Evolutionary conservation across 1,140 invertebrate genomes (phyloP).

Genomic region (Bombus sibiricus): DNA sequence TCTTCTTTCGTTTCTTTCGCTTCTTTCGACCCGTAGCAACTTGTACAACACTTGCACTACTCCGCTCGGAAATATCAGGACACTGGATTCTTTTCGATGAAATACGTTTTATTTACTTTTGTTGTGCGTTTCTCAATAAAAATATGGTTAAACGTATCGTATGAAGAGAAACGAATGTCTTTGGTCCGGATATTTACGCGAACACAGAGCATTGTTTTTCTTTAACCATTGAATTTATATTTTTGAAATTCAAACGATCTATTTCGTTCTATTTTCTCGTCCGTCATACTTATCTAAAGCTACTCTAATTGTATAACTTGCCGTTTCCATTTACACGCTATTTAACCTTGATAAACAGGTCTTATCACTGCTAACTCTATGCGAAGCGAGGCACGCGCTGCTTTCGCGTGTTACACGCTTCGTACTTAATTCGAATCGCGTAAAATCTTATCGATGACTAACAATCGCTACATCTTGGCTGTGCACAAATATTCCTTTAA

Average conservation of each 20-base stretch:
- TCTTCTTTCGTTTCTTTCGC: conserved; percentile 33
- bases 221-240: no score
- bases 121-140: no score
- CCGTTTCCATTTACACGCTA: conserved; percentile 9
- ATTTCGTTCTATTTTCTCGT: not conserved
- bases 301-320: not conserved
- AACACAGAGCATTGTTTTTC: no score
- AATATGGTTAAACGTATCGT: no score
- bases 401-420: conserved; percentile 17
- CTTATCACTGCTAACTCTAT: conserved; percentile 8
- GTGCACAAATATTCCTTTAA: not conserved
- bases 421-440: not conserved
- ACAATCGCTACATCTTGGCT: not conserved
- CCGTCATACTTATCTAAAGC: not conserved
- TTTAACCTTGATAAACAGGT: conserved; percentile 23
- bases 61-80: no score
- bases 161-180: no score
- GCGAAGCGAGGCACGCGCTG: not conserved
- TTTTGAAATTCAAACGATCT: no score
- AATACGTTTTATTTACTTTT: no score
- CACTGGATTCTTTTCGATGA: no score
- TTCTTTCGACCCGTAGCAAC: no score
- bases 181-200: no score
- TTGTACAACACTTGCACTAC: no score
- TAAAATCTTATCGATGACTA: conserved; percentile 8